Evolutionary conservation across 2,797 vertebrate species (phyloP), one percentile per base, ranked within the genome.

Genomic region (Crenuchus spilurus): DNA sequence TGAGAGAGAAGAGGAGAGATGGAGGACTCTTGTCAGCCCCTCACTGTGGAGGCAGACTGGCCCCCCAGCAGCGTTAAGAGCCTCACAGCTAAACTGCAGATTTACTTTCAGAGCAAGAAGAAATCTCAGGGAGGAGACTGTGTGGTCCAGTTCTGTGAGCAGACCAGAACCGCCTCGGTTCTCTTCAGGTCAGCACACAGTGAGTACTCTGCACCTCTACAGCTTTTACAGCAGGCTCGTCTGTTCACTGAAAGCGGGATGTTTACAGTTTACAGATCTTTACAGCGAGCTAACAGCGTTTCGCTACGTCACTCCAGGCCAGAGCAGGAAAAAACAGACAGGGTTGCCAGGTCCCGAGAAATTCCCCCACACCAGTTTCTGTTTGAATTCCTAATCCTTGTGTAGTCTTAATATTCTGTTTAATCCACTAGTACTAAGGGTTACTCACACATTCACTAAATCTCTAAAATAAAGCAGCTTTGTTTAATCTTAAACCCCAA

Each of bases 81-180:
- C 31, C 0, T 86, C 2, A 80, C 46, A 37, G 87, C 83, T 74
- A 93, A 92, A 68, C 88, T 93, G 18, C 82, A 88, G 0, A 71
- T 91, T 18, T 86, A 92, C 66, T 93, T 93, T 80, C 84, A 85
- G 77, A 93, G 87, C 75, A 87, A 55, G 76, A 91, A 70, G 81
- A 89, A 80, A 62, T 91, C 91, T 0, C 16, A 75, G 6, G 92
- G 92, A 0, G 90, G 91, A 4, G 91, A 92, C 31, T 93, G 92
- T 10, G 16, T 69, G 0, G 87, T 92, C 51, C 51, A 82, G 64
- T 74, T 20, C 20, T 13, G 68, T 3, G 88, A 83, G 2, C 61
- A 75, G 1, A 74, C 22, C 41, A 64, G 61, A 0, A 46, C 71
- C 4, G 89, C 87, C 0, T 76, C 49, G 0, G 82, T 93, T 0